phyloP scores from a whole-genome alignment of 1,140 invertebrate genomes.

The Pachyrhynchus sulphureomaculatus region DNA sequence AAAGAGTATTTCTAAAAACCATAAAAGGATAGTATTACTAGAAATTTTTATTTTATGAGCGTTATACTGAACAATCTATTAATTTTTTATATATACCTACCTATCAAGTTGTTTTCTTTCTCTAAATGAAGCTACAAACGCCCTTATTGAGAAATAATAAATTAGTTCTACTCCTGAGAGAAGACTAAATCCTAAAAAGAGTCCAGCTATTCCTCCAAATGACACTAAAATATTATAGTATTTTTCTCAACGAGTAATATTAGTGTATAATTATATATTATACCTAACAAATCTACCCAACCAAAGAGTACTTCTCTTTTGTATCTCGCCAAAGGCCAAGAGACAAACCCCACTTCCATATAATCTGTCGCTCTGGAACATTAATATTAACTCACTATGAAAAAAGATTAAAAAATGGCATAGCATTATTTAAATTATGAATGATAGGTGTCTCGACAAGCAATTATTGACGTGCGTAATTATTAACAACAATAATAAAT shows the following conservation, averaged over 20 bases:
- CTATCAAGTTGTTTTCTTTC: slow-evolving; percentile 40
- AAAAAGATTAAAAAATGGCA: too few relatives aligned
- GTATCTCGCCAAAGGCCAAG: slow-evolving; percentile 72
- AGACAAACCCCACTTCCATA: slow-evolving; percentile 62
- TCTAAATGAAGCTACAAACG: slow-evolving; percentile 62
- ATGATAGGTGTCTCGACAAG: too few relatives aligned
- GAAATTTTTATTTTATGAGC: too few relatives aligned
- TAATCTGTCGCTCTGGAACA: background rate
- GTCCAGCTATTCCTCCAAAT: slow-evolving; percentile 72
- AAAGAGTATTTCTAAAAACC: too few relatives aligned
- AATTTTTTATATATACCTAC: background rate
- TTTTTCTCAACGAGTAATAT: too few relatives aligned
- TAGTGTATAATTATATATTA: too few relatives aligned
- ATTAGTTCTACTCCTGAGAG: slow-evolving; percentile 70
- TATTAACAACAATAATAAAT: too few relatives aligned
- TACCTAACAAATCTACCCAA: slow-evolving; percentile 72
- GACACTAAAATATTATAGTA: slow-evolving; percentile 61
- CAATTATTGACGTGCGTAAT: too few relatives aligned
- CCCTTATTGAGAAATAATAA: slow-evolving; percentile 70
- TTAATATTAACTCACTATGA: too few relatives aligned
- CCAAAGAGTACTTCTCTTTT: slow-evolving; percentile 75
- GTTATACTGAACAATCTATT: too few relatives aligned
- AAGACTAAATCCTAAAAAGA: slow-evolving; percentile 74
- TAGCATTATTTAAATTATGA: too few relatives aligned
- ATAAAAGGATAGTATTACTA: too few relatives aligned